These are phyloP conservation scores for Alosa alosa DNA, from an alignment of 2,113 vertebrate species.

Conservation along the genomic window DNA sequence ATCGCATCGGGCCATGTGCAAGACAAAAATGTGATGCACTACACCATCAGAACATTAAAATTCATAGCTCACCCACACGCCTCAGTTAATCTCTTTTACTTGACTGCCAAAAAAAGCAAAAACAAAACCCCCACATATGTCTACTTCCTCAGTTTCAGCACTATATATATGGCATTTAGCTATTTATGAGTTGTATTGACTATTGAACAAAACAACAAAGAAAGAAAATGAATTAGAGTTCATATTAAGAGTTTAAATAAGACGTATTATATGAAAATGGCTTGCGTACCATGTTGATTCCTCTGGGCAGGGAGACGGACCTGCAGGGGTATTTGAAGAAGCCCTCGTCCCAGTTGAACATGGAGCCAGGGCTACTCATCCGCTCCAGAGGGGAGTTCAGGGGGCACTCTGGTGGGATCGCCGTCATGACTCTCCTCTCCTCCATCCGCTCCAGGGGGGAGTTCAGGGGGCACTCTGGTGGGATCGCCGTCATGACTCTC, in stretches of 20 bases:
- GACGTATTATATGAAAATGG: conserved; percentile 23
- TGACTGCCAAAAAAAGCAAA: neutral
- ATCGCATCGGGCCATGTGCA: neutral
- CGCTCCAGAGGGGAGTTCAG: conserved; percentile 44
- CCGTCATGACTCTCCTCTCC: conserved; percentile 46
- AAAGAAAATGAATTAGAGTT: neutral
- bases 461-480: conserved; percentile 55
- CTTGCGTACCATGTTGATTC: conserved; percentile 71
- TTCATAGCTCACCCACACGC: conserved; percentile 5
- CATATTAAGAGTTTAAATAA: neutral
- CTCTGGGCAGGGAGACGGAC: conserved; percentile 61
- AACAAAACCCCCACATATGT: neutral
- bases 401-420: conserved; percentile 54
- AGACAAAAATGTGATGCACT: neutral
- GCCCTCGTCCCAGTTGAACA: conserved; percentile 40
- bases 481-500: conserved; percentile 45
- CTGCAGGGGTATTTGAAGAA: conserved; percentile 57
- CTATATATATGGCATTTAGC: neutral
- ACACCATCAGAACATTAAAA: neutral
- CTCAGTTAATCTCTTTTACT: neutral
- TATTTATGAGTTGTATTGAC: neutral
- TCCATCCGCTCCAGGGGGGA: conserved; percentile 49
- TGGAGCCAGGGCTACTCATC: conserved; percentile 44
- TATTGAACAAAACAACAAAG: neutral
- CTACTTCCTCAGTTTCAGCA: neutral